Evolutionary conservation across 1,140 invertebrate species (phyloP).

Genomic region (Panonychus citri): DNA sequence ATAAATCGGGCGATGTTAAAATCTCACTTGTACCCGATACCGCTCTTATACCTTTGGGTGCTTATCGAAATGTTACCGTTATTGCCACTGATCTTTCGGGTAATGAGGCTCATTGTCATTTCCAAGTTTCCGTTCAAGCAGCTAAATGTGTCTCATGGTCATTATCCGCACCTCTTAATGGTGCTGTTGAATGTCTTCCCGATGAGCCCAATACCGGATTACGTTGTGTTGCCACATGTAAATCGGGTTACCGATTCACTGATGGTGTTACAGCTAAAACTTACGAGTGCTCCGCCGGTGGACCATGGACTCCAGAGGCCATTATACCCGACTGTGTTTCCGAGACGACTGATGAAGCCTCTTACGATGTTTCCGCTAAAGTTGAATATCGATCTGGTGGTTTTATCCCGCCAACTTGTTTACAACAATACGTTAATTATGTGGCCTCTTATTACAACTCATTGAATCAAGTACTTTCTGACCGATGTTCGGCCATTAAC

Average conservation of each 20-base stretch:
- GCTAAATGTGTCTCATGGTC: conserved; percentile 86
- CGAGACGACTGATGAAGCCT: conserved; percentile 73
- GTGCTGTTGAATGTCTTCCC: conserved; percentile 59
- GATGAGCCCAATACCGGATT: conserved; percentile 38
- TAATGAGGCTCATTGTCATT: conserved; percentile 70
- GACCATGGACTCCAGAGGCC: conserved; percentile 49
- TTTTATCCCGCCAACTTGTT: conserved; percentile 52
- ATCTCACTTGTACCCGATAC: conserved; percentile 53
- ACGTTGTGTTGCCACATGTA: conserved; percentile 72
- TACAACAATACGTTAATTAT: conserved; percentile 60
- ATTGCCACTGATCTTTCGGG: conserved; percentile 64
- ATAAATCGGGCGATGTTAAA: conserved; percentile 60
- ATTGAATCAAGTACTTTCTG: conserved; percentile 55
- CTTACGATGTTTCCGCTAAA: conserved; percentile 69
- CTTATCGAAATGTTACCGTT: conserved; percentile 81
- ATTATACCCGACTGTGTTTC: conserved; percentile 82
- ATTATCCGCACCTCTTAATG: conserved; percentile 58
- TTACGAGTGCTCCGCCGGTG: conserved; percentile 48
- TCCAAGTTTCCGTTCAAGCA: conserved; percentile 66
- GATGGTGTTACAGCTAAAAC: conserved; percentile 64
- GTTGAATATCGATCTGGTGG: conserved; percentile 70
- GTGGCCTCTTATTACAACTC: conserved; percentile 52
- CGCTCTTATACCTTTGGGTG: conserved; percentile 63
- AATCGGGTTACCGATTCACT: conserved; percentile 66
- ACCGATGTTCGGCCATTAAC: conserved; percentile 76